Percentiles rank a stretch among this genome's conserved stretches.
Conservation (phyloP, 1,140 invertebrate species). For the Panagrolaimus sp. region DNA sequence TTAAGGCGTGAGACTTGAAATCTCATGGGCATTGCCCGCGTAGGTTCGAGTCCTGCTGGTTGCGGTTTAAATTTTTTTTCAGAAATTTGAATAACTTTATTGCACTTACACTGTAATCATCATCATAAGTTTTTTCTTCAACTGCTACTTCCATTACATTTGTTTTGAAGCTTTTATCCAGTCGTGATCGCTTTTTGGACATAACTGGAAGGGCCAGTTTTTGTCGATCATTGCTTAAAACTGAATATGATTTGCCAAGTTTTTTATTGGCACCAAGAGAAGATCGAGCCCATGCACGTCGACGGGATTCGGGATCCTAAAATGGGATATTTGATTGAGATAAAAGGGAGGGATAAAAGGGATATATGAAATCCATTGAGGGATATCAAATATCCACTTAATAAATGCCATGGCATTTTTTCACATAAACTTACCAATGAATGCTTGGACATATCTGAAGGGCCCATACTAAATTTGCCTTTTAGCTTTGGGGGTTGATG, state of each 20-base stretch:
- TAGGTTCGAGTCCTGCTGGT: neutral
- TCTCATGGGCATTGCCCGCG: slow-evolving; percentile 11
- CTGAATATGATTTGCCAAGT: slow-evolving; percentile 54
- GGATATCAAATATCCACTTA: too few species aligned
- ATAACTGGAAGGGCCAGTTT: slow-evolving; percentile 51
- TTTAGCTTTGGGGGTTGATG: slow-evolving; percentile 10
- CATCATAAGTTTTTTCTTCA: slow-evolving; percentile 32
- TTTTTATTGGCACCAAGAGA: slow-evolving; percentile 49
- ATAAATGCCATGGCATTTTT: too few species aligned
- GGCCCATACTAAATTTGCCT: slow-evolving; percentile 44
- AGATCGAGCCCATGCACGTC: slow-evolving; percentile 54
- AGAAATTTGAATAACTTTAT: slow-evolving; percentile 1
- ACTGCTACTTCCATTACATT: slow-evolving; percentile 49
- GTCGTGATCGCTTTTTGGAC: slow-evolving; percentile 43
- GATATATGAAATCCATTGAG: too few species aligned
- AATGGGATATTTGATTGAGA: too few species aligned
- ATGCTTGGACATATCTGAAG: slow-evolving; percentile 30
- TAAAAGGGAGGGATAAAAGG: neutral
- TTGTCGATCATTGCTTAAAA: slow-evolving; percentile 45
- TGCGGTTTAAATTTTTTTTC: slow-evolving; percentile 43
- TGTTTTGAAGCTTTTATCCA: slow-evolving; percentile 40
- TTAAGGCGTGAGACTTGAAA: slow-evolving; percentile 75
- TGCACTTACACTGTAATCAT: slow-evolving; percentile 27
- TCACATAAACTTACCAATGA: neutral
- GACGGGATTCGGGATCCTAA: slow-evolving; percentile 42